Evolutionary conservation across 2,797 vertebrate genomes (phyloP).

Genomic region (Myripristis murdjan): DNA sequence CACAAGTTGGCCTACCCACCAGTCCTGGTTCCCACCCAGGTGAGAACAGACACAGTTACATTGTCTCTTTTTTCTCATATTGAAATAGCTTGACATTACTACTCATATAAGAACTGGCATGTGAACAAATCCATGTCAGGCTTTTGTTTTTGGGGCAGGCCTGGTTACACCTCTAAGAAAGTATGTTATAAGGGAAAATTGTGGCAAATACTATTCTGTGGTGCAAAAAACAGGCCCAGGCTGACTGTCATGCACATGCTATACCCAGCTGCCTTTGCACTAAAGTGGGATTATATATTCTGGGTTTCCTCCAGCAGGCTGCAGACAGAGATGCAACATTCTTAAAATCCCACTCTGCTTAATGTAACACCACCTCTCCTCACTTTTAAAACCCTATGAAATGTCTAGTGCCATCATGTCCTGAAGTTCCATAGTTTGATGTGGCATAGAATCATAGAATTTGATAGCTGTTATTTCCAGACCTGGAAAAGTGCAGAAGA

Average conservation of each 20-base stretch:
- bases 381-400: neutral
- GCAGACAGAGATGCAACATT: neutral
- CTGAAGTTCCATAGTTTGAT: slow-evolving; percentile 14
- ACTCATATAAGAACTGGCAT: neutral
- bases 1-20: slow-evolving; percentile 96
- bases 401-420: neutral
- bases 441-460: too few relatives aligned
- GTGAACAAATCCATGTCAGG: neutral
- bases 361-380: neutral
- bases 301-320: neutral
- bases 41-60: slow-evolving; percentile 19
- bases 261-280: neutral
- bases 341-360: neutral
- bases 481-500: too few relatives aligned
- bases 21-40: slow-evolving; percentile 89
- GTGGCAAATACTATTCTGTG: neutral
- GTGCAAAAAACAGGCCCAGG: neutral
- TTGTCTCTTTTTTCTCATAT: neutral
- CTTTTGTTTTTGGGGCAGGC: too few relatives aligned
- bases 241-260: neutral
- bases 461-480: too few relatives aligned
- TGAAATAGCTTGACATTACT: neutral
- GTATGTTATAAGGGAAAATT: neutral
- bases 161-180: too few relatives aligned
- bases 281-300: neutral